phyloP scores from a whole-genome alignment of 2,888 invertebrate genomes.

The Resseliella maxima region DNA sequence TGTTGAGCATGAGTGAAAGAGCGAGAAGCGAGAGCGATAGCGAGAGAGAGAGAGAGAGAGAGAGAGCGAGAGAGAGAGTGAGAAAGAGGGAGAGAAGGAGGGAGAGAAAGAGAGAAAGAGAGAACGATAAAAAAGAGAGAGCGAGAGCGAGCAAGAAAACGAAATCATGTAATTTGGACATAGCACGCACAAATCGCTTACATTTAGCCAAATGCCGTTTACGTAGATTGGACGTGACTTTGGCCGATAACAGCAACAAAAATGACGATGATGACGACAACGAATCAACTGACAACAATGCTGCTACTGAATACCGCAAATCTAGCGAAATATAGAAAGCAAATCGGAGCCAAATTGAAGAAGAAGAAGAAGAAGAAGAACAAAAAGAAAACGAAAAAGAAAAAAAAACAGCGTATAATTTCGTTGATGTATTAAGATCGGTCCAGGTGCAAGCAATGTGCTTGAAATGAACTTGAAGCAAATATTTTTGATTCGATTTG shows the following conservation, averaged over 20 bases:
- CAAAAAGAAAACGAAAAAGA: not conserved
- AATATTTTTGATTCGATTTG: not conserved
- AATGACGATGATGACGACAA: not conserved
- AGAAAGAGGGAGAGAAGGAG: too few species aligned
- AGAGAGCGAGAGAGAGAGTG: too few species aligned
- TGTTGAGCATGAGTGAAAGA: not conserved
- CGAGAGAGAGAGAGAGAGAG: too few species aligned
- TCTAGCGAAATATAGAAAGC: not conserved
- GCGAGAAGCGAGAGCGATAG: too few species aligned
- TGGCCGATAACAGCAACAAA: not conserved
- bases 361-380: not conserved
- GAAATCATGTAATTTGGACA: slow-evolving; percentile 31
- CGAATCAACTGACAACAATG: not conserved
- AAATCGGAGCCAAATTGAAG: not conserved
- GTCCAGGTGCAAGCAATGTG: slow-evolving; percentile 13
- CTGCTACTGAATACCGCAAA: too few species aligned
- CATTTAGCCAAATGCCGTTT: not conserved
- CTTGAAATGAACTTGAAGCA: not conserved
- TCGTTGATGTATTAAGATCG: not conserved
- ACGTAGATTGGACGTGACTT: slow-evolving; percentile 23
- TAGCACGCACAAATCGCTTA: slow-evolving; percentile 24
- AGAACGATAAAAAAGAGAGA: too few species aligned
- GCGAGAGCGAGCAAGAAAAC: too few species aligned
- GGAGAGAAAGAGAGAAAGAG: too few species aligned
- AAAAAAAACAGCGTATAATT: not conserved